Base-by-base conservation (phyloP, 1,140 invertebrate species). In the Drepana arcuata region DNA sequence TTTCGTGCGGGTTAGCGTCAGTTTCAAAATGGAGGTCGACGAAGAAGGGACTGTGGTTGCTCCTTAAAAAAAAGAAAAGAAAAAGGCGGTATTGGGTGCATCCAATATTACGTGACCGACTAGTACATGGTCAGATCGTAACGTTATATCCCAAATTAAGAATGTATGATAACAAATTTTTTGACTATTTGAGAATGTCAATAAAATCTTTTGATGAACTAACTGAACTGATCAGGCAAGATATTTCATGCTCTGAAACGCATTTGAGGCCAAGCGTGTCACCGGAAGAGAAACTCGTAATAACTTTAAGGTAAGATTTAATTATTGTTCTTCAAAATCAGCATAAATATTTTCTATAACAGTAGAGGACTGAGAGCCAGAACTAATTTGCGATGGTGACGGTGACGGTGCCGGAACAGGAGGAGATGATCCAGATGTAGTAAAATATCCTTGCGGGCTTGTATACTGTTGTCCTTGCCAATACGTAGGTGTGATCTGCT, bases 271-370 rank as follows among this genome's bases (percentile, higher is more conserved):
- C 41, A 49, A 41, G 34, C 41, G 35, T 59, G 44, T 55, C 51
- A 39, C 46, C 51, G 36, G 48, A 59, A 59, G 48, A 59, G 48
- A 57, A 57, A 49, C 57, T 45, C 30, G 39, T 56, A 35, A 38
- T 60, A 29, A 60, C 52, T 24, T 60, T 56, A 31, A 53, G 48
- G 56, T 60, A 60, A 52, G 45, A 48, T 49, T 34, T 42, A 40
- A 38, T 43, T 43, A 39, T 49, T 49, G 29, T 42, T 34, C 34
- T 29, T 43, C 30, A 42, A 33, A 42, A 48, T 48, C 42, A 34
- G 34, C 24, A 36, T 42, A 38, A 13, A 29, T 29, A 29, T 29
- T 29, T 38, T 38, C 16, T 30, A 26, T 37, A 28, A 30, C 36
- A 21, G 12, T 41, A 34, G 39, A 41, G 7, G 32, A 41, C 39